Evolutionary conservation across 2,797 vertebrate genomes (phyloP), one percentile per base, ranked within the genome.

Genomic region (Philypnodon macrostomus): DNA sequence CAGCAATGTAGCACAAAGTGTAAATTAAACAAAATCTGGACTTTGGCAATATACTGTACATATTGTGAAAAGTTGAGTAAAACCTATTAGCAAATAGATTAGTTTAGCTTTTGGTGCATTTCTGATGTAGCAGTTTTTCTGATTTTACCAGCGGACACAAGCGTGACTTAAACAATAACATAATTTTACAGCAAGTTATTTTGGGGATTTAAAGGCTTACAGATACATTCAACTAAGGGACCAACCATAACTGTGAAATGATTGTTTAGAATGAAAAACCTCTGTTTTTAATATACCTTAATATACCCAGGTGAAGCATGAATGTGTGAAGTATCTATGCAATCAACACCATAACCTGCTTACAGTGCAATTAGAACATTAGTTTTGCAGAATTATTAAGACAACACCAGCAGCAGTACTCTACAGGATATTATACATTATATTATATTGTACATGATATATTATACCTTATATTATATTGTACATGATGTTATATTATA

Each of bases 111-210:
- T 39, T 67, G 50, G 34, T 41, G 24, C 58, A 69, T 49, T 36
- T 53, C 40, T 1, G 11, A 60, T 40, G 58, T 31, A 19, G 26
- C 34, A 47, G 39, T 57, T 56, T 55, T 29, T 58, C 34, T 48
- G 39, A 59, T 56, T 55, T 29, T 58, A 47, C 52, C 46, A 53
- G 63, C 34, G n/a, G n/a, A n/a, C n/a, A 47, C 15, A 27, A 6
- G 10, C 26, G 46, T 58, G 42, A 52, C 10, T 57, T 14, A 5
- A 29, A 8, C 19, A 40, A 7, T 42, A 16, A 14, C 13, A 16
- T 41, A 26, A 26, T 26, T 26, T 41, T 9, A 39, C 8, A 11
- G 23, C 9, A n/a, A n/a, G n/a, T n/a, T n/a, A n/a, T 41, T 41
- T 26, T 41, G 11, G 7, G 23, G 39, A 27, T 41, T 26, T 15